Evolutionary conservation across 1,140 invertebrate species (phyloP), one percentile per base, ranked within the genome.

Genomic region (Centruroides sculpturatus): DNA sequence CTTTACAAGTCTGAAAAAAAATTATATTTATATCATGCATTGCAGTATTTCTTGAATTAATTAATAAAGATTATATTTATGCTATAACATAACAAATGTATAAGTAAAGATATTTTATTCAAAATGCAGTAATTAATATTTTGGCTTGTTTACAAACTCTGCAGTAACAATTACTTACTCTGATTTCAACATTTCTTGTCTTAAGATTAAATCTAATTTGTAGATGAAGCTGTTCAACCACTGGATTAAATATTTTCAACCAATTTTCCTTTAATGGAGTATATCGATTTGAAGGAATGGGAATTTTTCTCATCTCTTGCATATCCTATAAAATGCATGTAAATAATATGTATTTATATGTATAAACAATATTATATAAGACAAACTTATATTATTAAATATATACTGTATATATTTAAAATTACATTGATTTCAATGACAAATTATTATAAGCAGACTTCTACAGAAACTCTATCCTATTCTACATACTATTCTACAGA

Each of bases 121-220:
- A 13, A 47, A 56, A 60, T 13, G 49, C 47, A 66, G 41, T n/a
- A 11, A 41, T 47, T 41, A 53, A 52, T 13, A 13, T 47, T 63
- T n/a, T 9, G 9, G 13, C 4, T 52, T 10, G 35, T n/a, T 59
- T 47, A 60, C 9, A 61, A 5, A 48, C 35, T 5, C 34, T 55
- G 13, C 46, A 58, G 41, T 9, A 46, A 36, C 7, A 13, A 13
- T 41, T 67, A 66, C 64, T 66, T 64, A 65, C 68, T 66, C 84
- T 78, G 57, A 97, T 84, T 79, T 96, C 92, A 0, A 98, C 89
- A 76, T 92, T 89, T 66, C 88, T 77, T 3, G 85, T 84, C 77
- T 89, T 94, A 52, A 94, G 77, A 76, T 99, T 98, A 70, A 96
- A 99, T 59, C 95, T 77, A 53, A 98, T 85, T 78, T 98, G 90